phyloP scores from a whole-genome alignment of 2,113 vertebrate species.

The Pundamilia nyererei region DNA sequence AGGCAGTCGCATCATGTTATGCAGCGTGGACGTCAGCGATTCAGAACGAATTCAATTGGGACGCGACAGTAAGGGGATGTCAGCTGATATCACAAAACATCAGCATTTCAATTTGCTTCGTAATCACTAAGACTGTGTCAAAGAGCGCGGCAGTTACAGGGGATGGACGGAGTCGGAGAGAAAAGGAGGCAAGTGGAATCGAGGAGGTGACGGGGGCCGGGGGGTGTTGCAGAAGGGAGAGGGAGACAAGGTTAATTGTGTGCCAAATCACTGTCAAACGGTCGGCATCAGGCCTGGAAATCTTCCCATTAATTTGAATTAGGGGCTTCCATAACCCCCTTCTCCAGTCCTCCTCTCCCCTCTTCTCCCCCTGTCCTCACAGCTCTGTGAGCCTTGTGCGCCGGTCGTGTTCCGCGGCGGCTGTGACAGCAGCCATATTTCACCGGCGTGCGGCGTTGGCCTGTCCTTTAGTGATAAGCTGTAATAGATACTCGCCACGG shows the following conservation, averaged over 20 bases:
- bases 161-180: not conserved
- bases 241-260: slow-evolving; percentile 61
- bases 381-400: slow-evolving; percentile 22
- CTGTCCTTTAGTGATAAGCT: slow-evolving; percentile 90
- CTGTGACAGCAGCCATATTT: slow-evolving; percentile 90
- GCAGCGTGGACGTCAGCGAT: not conserved
- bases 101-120: slow-evolving; percentile 10
- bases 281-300: slow-evolving; percentile 64
- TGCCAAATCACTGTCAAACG: slow-evolving; percentile 32
- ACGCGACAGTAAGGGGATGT: slow-evolving; percentile 8
- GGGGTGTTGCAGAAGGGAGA: not conserved
- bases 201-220: not conserved
- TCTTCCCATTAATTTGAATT: slow-evolving; percentile 66
- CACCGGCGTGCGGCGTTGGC: slow-evolving; percentile 68
- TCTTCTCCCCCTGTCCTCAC: slow-evolving; percentile 1
- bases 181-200: not conserved
- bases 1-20: not conserved
- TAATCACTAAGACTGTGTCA: slow-evolving; percentile 37
- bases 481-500: slow-evolving; percentile 84
- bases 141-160: slow-evolving; percentile 4
- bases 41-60: slow-evolving; percentile 39
- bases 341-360: not conserved
- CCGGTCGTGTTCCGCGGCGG: slow-evolving; percentile 17
- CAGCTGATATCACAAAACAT: slow-evolving; percentile 40
- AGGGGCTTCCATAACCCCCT: slow-evolving; percentile 30